Conservation (phyloP, 2,797 vertebrate species). For the Anableps anableps region DNA sequence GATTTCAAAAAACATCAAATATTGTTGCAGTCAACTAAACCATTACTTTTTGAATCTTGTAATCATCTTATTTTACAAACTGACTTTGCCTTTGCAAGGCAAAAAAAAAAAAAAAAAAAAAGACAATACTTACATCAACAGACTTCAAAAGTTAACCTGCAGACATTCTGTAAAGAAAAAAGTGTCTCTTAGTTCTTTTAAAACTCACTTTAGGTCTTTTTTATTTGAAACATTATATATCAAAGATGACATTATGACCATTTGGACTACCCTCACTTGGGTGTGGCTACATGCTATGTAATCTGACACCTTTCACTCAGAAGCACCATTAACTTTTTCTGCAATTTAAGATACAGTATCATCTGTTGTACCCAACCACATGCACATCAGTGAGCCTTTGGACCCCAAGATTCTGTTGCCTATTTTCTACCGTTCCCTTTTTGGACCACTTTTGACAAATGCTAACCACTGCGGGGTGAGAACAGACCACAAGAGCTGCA, state of each 20-base stretch:
- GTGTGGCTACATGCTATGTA: not conserved
- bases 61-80: no score
- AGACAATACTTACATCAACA: no score
- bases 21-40: no score
- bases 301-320: not conserved
- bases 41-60: no score
- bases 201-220: not conserved
- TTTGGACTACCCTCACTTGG: not conserved
- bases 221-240: not conserved
- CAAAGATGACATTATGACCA: no score
- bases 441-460: not conserved
- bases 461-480: not conserved
- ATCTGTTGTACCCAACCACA: not conserved
- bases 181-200: no score
- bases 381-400: not conserved
- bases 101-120: no score
- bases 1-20: no score
- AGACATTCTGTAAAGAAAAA: not conserved
- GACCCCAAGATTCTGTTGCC: not conserved
- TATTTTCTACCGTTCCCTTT: not conserved
- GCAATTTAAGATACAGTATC: not conserved
- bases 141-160: not conserved
- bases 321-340: not conserved
- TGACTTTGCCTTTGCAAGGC: not conserved
- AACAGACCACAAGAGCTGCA: not conserved